phyloP scores from a whole-genome alignment of 2,113 vertebrate genomes.

The Anser cygnoides region DNA sequence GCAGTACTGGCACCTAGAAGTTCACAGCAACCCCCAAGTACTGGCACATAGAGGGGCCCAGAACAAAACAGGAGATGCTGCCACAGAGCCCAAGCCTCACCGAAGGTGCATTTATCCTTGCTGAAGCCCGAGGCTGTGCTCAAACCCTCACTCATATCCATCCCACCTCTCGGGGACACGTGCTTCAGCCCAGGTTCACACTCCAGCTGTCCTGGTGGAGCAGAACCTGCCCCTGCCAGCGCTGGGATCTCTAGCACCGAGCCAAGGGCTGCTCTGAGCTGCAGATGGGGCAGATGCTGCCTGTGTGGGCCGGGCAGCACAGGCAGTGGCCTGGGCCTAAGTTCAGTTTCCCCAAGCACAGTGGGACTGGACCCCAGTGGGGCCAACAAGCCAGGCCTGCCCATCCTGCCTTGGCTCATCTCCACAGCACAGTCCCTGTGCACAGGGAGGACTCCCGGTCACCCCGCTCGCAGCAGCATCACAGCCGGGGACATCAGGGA shows the following conservation, averaged over 20 bases:
- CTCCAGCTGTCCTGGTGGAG: background rate
- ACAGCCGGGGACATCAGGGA: background rate
- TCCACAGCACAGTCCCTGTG: background rate
- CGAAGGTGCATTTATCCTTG: background rate
- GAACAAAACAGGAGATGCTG: background rate
- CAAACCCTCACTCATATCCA: background rate
- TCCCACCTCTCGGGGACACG: background rate
- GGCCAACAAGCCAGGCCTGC: background rate
- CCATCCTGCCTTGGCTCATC: background rate
- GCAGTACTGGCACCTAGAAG: background rate
- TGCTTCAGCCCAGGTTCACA: background rate
- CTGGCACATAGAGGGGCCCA: background rate
- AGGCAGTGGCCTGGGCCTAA: background rate
- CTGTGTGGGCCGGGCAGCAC: background rate
- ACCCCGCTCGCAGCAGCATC: background rate
- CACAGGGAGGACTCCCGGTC: background rate
- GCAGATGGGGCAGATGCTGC: background rate
- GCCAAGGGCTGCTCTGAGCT: background rate
- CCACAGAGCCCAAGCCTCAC: background rate
- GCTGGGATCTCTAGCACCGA: background rate
- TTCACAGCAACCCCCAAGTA: background rate
- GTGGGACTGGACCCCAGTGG: background rate
- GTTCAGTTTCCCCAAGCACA: background rate
- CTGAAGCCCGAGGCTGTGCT: background rate
- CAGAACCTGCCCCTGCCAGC: fast-evolving